phyloP scores from a whole-genome alignment of 1,140 invertebrate genomes.

The Trichomalopsis sarcophagae region DNA sequence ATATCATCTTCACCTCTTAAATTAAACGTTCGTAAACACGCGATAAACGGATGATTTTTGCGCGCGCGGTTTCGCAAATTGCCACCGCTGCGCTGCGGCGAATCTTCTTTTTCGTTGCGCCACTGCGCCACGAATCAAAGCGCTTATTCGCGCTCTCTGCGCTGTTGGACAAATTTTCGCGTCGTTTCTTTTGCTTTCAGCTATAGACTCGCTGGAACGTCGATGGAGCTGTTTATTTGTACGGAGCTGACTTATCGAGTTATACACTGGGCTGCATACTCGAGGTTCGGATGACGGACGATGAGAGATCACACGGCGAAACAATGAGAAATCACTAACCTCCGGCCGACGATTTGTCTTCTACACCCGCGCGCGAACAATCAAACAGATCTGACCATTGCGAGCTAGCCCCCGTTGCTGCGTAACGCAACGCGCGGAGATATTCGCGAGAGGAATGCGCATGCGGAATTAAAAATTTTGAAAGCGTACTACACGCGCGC shows the following conservation, averaged over 20 bases:
- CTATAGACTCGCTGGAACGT: background rate
- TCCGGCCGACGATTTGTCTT: too few relatives aligned
- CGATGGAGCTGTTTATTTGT: too few relatives aligned
- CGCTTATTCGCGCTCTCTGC: background rate
- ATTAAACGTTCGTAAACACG: conserved; percentile 9
- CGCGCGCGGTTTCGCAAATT: conserved; percentile 15
- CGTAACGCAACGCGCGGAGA: background rate
- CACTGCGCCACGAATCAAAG: background rate
- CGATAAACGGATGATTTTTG: background rate
- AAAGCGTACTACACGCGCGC: too few relatives aligned
- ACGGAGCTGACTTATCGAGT: too few relatives aligned
- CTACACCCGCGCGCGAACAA: background rate
- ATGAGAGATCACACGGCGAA: too few relatives aligned
- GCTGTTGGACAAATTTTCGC: background rate
- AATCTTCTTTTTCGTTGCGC: conserved; percentile 17
- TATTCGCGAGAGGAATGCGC: background rate
- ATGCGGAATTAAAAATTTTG: background rate
- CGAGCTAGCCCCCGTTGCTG: too few relatives aligned
- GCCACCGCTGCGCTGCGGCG: background rate
- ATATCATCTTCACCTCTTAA: conserved; percentile 28
- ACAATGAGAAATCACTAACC: too few relatives aligned
- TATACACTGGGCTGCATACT: too few relatives aligned
- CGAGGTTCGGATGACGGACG: too few relatives aligned
- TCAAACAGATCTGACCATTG: background rate
- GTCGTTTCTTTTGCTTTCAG: background rate